phyloP scores from a whole-genome alignment of 2,797 vertebrate genomes.

The Micrastur ruficollis region DNA sequence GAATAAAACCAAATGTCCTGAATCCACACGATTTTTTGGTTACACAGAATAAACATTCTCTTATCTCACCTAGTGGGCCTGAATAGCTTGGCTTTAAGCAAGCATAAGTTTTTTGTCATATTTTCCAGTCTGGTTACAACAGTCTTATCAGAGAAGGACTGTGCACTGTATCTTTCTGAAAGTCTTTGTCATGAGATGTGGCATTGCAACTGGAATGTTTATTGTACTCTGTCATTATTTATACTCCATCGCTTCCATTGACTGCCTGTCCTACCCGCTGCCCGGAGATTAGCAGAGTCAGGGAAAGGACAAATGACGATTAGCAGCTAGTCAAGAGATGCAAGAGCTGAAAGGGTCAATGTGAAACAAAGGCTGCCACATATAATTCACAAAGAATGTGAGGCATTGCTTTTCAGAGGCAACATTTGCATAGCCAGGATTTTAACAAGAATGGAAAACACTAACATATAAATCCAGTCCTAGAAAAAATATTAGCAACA shows the following conservation, averaged over 20 bases:
- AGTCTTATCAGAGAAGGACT: background rate
- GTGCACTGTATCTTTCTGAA: background rate
- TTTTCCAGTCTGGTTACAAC: background rate
- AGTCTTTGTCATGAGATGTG: background rate
- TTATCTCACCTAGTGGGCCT: background rate
- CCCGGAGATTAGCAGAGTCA: background rate
- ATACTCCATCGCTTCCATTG: background rate
- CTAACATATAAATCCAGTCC: background rate
- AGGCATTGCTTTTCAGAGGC: background rate
- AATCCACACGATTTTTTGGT: background rate
- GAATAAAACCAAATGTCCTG: background rate
- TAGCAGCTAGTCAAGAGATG: background rate
- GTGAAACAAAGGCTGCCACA: background rate
- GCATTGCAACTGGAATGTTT: background rate
- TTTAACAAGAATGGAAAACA: slow-evolving; percentile 27
- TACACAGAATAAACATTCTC: background rate
- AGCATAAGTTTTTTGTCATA: background rate
- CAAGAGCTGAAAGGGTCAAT: background rate
- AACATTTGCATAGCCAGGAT: background rate
- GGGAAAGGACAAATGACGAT: background rate
- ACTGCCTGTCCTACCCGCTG: slow-evolving; percentile 15
- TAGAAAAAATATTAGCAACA: background rate
- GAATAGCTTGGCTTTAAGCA: background rate
- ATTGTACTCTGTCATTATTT: background rate
- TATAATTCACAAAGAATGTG: slow-evolving; percentile 14